Evolutionary conservation across 2,797 vertebrate species (phyloP), one percentile per base, ranked within the genome.

Genomic region (Tympanoctomys barrerae): DNA sequence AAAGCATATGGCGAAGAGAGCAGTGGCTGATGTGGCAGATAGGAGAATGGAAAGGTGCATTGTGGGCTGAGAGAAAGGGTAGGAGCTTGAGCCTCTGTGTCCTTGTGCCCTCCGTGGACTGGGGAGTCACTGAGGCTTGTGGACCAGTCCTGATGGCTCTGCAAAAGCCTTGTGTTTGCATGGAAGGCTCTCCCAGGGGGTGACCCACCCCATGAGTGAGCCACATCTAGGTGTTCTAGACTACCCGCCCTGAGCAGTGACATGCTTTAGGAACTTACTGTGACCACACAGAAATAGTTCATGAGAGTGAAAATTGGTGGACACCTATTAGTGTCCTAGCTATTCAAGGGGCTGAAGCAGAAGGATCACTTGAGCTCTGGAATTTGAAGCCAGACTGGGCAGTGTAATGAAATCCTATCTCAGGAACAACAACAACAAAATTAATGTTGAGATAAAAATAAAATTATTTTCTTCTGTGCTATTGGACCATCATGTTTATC

Each of bases 161-260:
- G 8, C 42, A 22, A 5, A 28, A n/a, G 59, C 31, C 28, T 54
- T 28, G 54, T 31, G 1, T 39, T n/a, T 28, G 42, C 49, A 26
- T 62, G 42, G 2, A 16, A 26, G 2, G 28, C 31, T 5, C 39
- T 13, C 14, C 21, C 14, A 49, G 57, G 11, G 21, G 28, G 2
- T 2, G 11, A 31, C 0, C 0, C 49, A 21, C 0, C 7, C 39
- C 3, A 0, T 61, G 57, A 61, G 10, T 0, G 13, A 77, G 70
- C 13, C 8, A 39, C 70, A 19, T 22, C n/a, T 1, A 5, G 14
- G 5, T 1, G 0, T 39, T 24, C 18, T 46, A 10, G 24, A 42
- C 11, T 7, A 1, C 2, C 0, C 0, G 2, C 1, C 18, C 42
- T 1, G 1, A 0, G 5, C 6, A 4, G 39, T 5, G 1, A 33